Evolutionary conservation across 2,113 vertebrate species (phyloP), one percentile per base, ranked within the genome.

Genomic region (Poeciliopsis retropinna): DNA sequence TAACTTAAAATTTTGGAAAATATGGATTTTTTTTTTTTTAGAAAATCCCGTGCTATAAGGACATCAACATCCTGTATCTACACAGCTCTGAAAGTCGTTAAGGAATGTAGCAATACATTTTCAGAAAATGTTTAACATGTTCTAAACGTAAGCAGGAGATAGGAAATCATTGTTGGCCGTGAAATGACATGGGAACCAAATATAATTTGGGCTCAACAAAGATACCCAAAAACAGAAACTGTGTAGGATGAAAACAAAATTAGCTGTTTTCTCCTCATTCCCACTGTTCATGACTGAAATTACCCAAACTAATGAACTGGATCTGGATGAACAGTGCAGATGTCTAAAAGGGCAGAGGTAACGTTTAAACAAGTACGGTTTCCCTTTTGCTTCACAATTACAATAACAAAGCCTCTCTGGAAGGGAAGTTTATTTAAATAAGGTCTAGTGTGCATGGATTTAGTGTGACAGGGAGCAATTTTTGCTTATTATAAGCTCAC

Each of bases 191-290:
- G 82, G 92, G 92, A 89, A 91, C 30, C 72, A 93, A 80, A 93
- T 95, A 92, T 90, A 91, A 19, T 47, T 15, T 89, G 88, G 94
- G 82, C 92, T 95, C 94, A 96, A n/a, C n/a, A n/a, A n/a, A n/a
- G 86, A 90, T 90, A 80, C 76, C 86, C 66, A 83, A 72, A 91
- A 91, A 74, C 78, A 89, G 83, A 85, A 51, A 76, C 73, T 86
- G 78, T 79, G 74, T 76, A 64, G 77, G 37, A 68, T 65, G 86
- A 88, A 76, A 54, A 41, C 79, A 72, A 87, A 85, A 81, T 87
- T 76, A 29, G 67, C 72, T 84, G 80, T 80, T 78, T 27, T 72
- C 70, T 39, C 25, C 70, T 60, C 31, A 57, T 57, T 57, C 51
- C 51, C 17, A 3, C 13, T 70, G 29, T 74, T 75, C 60, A 70